Percentiles rank a stretch among this genome's conserved stretches.
Evolutionary conservation across 2,888 invertebrate genomes (phyloP).

Genomic region (Caenorhabditis wallacei): DNA sequence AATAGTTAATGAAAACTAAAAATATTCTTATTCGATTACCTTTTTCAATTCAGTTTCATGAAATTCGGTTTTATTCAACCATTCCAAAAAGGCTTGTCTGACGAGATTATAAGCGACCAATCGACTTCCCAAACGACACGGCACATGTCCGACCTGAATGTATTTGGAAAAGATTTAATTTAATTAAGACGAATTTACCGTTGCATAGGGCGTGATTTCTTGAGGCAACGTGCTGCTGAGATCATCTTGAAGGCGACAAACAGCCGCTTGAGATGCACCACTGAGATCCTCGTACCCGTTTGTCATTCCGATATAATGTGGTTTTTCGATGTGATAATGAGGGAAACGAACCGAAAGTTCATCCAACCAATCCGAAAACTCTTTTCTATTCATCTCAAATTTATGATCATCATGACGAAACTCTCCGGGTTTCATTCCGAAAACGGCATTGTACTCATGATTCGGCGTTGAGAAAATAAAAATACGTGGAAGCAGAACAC

Average conservation of each 20-base stretch:
- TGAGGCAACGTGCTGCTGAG: conserved; percentile 30
- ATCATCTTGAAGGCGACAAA: conserved; percentile 29
- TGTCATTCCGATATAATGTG: conserved; percentile 56
- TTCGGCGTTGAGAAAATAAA: conserved; percentile 85
- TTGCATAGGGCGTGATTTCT: conserved; percentile 24
- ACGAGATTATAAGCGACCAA: conserved; percentile 44
- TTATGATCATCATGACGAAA: conserved; percentile 84
- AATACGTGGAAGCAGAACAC: conserved; percentile 81
- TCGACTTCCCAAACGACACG: conserved; percentile 40
- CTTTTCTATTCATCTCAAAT: conserved; percentile 84
- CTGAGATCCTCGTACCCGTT: conserved; percentile 32
- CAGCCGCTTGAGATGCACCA: conserved; percentile 59
- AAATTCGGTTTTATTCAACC: conserved; percentile 33
- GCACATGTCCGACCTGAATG: conserved; percentile 44
- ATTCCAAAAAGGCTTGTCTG: conserved; percentile 53
- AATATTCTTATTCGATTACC: conserved; percentile 2
- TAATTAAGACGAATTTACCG: conserved; percentile 17
- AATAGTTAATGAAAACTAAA: not conserved
- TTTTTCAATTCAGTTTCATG: conserved; percentile 13
- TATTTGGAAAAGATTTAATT: conserved; percentile 20
- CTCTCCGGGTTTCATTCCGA: conserved; percentile 70
- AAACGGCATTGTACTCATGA: conserved; percentile 83
- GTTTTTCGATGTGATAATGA: conserved; percentile 44
- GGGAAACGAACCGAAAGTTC: conserved; percentile 25
- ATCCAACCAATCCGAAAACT: conserved; percentile 83